A percentile compares a stretch with the other conserved stretches of the same genome.
These are phyloP conservation scores for Drosophila neonasuta DNA, from an alignment of 2,888 invertebrate genomes.

Conservation along the genomic window DNA sequence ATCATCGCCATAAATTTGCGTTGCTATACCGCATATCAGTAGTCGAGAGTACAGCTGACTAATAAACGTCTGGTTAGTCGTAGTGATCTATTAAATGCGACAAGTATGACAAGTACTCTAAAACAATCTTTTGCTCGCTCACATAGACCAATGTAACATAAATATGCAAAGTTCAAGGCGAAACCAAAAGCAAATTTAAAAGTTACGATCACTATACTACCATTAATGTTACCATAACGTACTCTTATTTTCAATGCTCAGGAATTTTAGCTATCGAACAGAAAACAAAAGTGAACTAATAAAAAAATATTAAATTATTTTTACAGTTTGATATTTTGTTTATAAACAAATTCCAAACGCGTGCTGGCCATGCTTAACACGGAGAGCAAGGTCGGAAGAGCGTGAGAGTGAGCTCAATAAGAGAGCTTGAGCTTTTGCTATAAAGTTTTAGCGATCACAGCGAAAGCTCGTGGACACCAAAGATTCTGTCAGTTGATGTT, in stretches of 20 bases:
- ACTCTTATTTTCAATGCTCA: not conserved
- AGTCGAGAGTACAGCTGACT: constrained; percentile 5
- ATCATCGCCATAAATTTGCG: constrained; percentile 58
- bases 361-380: constrained; percentile 40
- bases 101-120: not conserved
- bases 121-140: not conserved
- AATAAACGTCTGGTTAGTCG: not conserved
- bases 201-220: not conserved
- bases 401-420: not conserved
- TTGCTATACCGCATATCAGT: not conserved
- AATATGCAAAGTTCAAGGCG: constrained; percentile 34
- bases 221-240: not conserved
- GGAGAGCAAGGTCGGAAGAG: constrained; percentile 7
- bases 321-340: constrained; percentile 64
- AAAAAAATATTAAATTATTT: constrained; percentile 44
- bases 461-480: constrained; percentile 6
- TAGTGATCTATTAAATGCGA: constrained; percentile 6
- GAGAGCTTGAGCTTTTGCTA: constrained; percentile 53
- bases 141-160: not conserved
- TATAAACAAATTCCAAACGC: constrained; percentile 69
- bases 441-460: constrained; percentile 41
- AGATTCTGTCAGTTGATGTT: constrained; percentile 52
- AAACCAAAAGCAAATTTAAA: not conserved
- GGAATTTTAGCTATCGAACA: not conserved
- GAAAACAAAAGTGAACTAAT: constrained; percentile 68